Evolutionary conservation across 2,113 vertebrate species (phyloP).

Genomic region (Carlito syrichta): DNA sequence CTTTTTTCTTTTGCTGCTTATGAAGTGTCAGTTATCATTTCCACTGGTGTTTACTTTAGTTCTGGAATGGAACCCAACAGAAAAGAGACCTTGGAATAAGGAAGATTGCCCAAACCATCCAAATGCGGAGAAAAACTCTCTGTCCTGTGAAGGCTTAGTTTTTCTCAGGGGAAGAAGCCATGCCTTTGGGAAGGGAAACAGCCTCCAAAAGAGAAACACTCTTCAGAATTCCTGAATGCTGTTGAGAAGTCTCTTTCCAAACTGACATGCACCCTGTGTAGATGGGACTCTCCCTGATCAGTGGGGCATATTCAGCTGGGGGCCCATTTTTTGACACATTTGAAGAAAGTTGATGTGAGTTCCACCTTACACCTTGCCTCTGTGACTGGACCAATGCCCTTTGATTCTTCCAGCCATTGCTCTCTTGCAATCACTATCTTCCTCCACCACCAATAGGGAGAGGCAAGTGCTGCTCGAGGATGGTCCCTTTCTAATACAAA

Average conservation of each 20-base stretch:
- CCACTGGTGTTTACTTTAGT: not conserved
- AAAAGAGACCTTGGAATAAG: conserved; percentile 31
- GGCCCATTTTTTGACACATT: not conserved
- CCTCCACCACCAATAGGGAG: not conserved
- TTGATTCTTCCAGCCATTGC: not conserved
- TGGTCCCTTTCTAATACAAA: not conserved
- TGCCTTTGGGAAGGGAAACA: not conserved
- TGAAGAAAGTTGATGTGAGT: not conserved
- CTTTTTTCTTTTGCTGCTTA: not conserved
- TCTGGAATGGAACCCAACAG: not conserved
- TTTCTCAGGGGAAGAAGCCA: not conserved
- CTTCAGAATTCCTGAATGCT: not conserved
- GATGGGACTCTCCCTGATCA: not conserved
- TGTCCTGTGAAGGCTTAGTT: not conserved
- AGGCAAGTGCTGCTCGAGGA: not conserved
- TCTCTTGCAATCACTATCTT: not conserved
- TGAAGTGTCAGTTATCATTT: not conserved
- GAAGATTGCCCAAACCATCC: not conserved
- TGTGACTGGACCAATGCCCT: too few relatives aligned
- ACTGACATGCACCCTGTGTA: not conserved
- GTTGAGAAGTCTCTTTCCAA: not conserved
- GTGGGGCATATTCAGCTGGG: not conserved
- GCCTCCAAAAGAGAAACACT: not conserved
- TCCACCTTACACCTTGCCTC: not conserved
- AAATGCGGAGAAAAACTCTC: not conserved